phyloP scores from a whole-genome alignment of 1,140 invertebrate genomes.

The Lasaia peninsularis region DNA sequence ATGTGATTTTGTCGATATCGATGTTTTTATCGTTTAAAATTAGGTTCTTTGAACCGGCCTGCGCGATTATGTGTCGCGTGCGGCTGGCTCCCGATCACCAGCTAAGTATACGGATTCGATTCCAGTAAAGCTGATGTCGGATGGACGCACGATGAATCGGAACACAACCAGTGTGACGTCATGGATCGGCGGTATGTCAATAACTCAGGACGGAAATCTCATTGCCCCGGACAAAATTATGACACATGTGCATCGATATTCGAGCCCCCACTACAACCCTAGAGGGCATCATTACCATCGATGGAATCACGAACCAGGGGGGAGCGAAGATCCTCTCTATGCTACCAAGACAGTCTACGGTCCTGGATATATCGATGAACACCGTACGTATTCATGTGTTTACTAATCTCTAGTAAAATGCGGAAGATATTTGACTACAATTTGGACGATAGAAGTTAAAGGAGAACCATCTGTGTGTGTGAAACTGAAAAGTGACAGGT shows the following conservation, averaged over 20 bases:
- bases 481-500: too few species aligned
- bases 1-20: slow-evolving; percentile 62
- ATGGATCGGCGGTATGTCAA: slow-evolving; percentile 74
- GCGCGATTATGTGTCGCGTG: slow-evolving; percentile 57
- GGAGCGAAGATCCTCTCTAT: slow-evolving; percentile 62
- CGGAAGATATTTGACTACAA: not conserved
- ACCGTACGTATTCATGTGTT: slow-evolving; percentile 67
- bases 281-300: slow-evolving; percentile 65
- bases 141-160: slow-evolving; percentile 60
- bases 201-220: slow-evolving; percentile 70
- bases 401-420: slow-evolving; percentile 29
- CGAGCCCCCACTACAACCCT: slow-evolving; percentile 69
- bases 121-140: slow-evolving; percentile 75
- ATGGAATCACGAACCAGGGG: slow-evolving; percentile 69
- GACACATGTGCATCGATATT: slow-evolving; percentile 66
- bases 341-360: slow-evolving; percentile 73
- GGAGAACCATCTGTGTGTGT: too few species aligned
- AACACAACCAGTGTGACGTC: slow-evolving; percentile 58
- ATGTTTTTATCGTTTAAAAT: slow-evolving; percentile 62
- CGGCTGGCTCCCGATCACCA: slow-evolving; percentile 37
- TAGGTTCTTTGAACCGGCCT: slow-evolving; percentile 51
- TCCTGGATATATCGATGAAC: slow-evolving; percentile 71
- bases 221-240: slow-evolving; percentile 71
- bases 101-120: slow-evolving; percentile 72
- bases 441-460: too few species aligned